Base-by-base conservation (phyloP, 2,888 invertebrate species). In the Chrysina gloriosa region DNA sequence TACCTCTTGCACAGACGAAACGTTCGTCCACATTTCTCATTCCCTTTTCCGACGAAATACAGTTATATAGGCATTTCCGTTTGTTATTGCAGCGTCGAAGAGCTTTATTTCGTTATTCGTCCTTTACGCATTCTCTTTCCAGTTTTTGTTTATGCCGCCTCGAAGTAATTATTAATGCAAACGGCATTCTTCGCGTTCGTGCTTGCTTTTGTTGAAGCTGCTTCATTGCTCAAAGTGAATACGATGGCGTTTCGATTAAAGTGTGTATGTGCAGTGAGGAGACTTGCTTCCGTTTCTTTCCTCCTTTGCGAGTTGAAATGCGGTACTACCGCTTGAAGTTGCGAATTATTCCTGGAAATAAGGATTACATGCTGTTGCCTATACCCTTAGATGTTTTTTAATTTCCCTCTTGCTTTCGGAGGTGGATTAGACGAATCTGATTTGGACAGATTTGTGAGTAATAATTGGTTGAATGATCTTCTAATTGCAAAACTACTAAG, bases 111-210 rank as follows among this genome's bases (percentile, higher is more conserved):
- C 27, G 16, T 27, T 58, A 58, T 25, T 25, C 25, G 5, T 25
- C 9, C 56, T 11, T 56, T 56, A 42, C 27, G 27, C 27, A 42
- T 61, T 45, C 42, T 27, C 58, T 27, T 23, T 27, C 27, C n/a
- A 16, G 11, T 0, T 61, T 14, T 27, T 61, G 42, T 61, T 42
- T 14, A 42, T 42, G 42, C 42, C 14, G 27, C 42, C 2, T 16
- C 3, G 29, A 61, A 27, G 27, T 61, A 61, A 61, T 61, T 61
- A 61, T 61, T 39, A 61, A 61, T 42, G 58, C 42, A 42, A 42
- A 58, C 58, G 42, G 7, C 25, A 14, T 39, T 42, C 42, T 42
- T 27, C 42, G 42, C 39, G 14, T 16, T 58, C 11, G 6, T 5
- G 27, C 25, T 61, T 16, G 16, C 27, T 61, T 45, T 27, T 42